Percentiles rank a stretch among this genome's conserved stretches.
Evolutionary conservation across 1,140 invertebrate genomes (phyloP).

Genomic region (Drosophila sp.): DNA sequence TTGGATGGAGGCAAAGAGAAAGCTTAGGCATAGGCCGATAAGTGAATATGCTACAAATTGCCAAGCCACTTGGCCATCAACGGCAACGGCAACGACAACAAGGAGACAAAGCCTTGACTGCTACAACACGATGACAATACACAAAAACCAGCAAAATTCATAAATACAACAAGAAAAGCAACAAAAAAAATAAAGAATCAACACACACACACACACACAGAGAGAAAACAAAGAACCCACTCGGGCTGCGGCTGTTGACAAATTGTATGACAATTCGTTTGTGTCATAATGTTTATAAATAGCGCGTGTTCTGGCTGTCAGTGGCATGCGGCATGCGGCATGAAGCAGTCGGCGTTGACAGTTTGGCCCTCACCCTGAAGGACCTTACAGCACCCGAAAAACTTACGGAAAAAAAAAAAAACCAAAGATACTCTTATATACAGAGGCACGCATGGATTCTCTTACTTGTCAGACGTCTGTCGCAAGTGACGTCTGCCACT

Average conservation of each 20-base stretch:
- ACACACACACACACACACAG: slow-evolving; percentile 19
- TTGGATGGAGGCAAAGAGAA: not conserved
- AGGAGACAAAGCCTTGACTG: slow-evolving; percentile 53
- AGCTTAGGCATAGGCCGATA: slow-evolving; percentile 48
- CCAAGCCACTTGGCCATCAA: slow-evolving; percentile 53
- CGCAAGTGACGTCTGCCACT: slow-evolving; percentile 76
- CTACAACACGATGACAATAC: slow-evolving; percentile 49
- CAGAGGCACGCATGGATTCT: slow-evolving; percentile 41
- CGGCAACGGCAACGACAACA: slow-evolving; percentile 6
- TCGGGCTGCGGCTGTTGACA: slow-evolving; percentile 71
- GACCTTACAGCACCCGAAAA: slow-evolving; percentile 32
- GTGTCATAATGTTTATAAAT: slow-evolving; percentile 82
- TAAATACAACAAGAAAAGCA: slow-evolving; percentile 35
- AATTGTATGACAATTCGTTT: slow-evolving; percentile 82
- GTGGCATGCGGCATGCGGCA: slow-evolving; percentile 47
- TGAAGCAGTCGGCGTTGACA: slow-evolving; percentile 44
- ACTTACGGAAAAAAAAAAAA: slow-evolving; percentile 46
- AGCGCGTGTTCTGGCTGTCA: slow-evolving; percentile 77
- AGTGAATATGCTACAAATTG: slow-evolving; percentile 78
- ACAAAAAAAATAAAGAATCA: slow-evolving; percentile 11
- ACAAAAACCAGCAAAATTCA: slow-evolving; percentile 27
- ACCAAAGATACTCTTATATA: slow-evolving; percentile 29
- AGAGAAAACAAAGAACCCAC: slow-evolving; percentile 49
- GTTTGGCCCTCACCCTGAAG: slow-evolving; percentile 17
- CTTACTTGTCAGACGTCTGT: slow-evolving; percentile 69